Percentiles rank a stretch among this genome's conserved stretches.
Evolutionary conservation across 2,113 vertebrate species (phyloP).

Genomic region (Cyphomyrus discorhynchus): DNA sequence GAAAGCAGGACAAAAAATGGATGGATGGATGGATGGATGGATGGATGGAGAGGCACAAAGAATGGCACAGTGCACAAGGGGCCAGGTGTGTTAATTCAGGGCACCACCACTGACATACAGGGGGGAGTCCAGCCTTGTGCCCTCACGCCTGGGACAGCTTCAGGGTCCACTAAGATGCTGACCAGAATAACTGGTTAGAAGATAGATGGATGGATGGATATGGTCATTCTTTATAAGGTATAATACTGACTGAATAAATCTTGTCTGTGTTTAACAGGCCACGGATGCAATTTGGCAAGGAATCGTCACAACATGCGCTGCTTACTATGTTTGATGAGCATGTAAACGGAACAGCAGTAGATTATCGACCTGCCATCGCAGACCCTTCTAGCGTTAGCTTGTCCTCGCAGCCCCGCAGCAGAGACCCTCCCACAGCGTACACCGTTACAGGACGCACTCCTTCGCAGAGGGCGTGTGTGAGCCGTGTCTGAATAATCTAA

Average conservation of each 20-base stretch:
- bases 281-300: not conserved
- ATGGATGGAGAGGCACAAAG: not conserved
- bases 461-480: not conserved
- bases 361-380: not conserved
- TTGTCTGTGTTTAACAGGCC: not conserved
- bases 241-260: not conserved
- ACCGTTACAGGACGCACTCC: not conserved
- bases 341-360: not conserved
- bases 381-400: not conserved
- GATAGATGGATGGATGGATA: not conserved
- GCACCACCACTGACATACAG: not conserved
- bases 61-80: not conserved
- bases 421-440: not conserved
- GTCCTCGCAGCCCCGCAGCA: not conserved
- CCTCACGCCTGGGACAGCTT: not conserved
- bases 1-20: not conserved
- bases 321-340: not conserved
- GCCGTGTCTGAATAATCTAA: not conserved
- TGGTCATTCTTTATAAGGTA: not conserved
- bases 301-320: not conserved
- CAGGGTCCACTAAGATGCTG: not conserved
- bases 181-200: not conserved
- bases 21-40: not conserved
- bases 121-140: not conserved
- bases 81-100: not conserved